Evolutionary conservation across 2,797 vertebrate genomes (phyloP).

Genomic region (Sebastes matsubarae): DNA sequence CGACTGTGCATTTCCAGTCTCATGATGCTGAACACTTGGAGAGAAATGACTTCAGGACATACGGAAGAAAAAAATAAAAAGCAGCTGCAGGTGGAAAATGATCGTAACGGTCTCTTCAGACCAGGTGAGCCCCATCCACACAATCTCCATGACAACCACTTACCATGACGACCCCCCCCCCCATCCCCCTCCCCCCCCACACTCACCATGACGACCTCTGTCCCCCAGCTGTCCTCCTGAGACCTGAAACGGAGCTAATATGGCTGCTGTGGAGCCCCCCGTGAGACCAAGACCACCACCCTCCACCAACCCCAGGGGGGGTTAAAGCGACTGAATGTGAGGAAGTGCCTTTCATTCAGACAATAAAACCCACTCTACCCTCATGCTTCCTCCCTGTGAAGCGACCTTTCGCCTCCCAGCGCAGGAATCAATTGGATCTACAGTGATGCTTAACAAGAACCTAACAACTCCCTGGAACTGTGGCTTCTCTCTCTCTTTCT

Average conservation of each 20-base stretch:
- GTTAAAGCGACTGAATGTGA: constrained; percentile 34
- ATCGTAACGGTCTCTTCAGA: constrained; percentile 16
- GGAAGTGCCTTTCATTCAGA: constrained; percentile 32
- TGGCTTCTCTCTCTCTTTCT: not conserved
- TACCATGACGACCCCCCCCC: constrained; percentile 36
- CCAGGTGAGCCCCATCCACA: constrained; percentile 56
- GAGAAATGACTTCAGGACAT: not conserved
- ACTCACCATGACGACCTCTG: constrained; percentile 50
- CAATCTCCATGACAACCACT: constrained; percentile 59
- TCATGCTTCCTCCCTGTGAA: constrained; percentile 17
- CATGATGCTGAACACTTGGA: no score
- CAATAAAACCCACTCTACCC: constrained; percentile 42
- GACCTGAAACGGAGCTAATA: constrained; percentile 64
- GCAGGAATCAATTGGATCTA: constrained; percentile 40
- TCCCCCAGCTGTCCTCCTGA: constrained; percentile 50
- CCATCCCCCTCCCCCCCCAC: not conserved
- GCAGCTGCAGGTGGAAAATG: not conserved
- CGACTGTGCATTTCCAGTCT: not conserved
- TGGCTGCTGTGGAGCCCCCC: constrained; percentile 36
- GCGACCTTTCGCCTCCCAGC: constrained; percentile 25
- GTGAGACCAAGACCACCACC: constrained; percentile 24
- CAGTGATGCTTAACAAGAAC: constrained; percentile 21
- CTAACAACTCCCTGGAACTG: constrained; percentile 26
- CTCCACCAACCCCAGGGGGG: constrained; percentile 1
- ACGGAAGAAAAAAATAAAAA: not conserved